These are phyloP conservation scores for Drosophila mayaguana DNA, from an alignment of 2,888 invertebrate genomes.

Conservation along the genomic window DNA sequence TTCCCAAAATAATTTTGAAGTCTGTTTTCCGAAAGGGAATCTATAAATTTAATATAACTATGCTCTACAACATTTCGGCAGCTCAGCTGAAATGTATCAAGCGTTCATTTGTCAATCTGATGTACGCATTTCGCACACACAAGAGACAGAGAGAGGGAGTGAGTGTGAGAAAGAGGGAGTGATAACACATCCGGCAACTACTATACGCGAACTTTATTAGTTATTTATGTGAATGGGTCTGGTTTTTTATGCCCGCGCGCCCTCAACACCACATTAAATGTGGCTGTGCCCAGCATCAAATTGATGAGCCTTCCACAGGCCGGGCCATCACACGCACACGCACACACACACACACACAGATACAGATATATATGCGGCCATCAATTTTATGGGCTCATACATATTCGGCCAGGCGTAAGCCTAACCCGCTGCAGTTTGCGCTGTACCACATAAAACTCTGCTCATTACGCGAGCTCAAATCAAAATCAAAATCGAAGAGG, in stretches of 20 bases:
- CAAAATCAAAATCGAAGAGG: slow-evolving; percentile 73
- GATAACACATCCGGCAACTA: slow-evolving; percentile 21
- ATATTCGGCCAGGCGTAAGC: slow-evolving; percentile 46
- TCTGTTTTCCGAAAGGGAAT: neutral
- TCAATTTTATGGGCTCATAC: slow-evolving; percentile 71
- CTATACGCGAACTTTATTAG: slow-evolving; percentile 64
- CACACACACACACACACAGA: too few species aligned
- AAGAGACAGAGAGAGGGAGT: neutral
- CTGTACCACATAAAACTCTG: slow-evolving; percentile 61
- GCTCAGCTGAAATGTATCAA: slow-evolving; percentile 1
- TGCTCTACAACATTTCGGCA: neutral
- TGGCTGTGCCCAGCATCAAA: slow-evolving; percentile 65
- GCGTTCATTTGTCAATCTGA: slow-evolving; percentile 30
- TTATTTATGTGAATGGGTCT: slow-evolving; percentile 65
- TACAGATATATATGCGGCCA: slow-evolving; percentile 38
- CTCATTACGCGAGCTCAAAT: slow-evolving; percentile 72
- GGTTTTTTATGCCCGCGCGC: slow-evolving; percentile 53
- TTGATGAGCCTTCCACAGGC: slow-evolving; percentile 68
- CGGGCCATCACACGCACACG: slow-evolving; percentile 34
- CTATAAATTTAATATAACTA: neutral
- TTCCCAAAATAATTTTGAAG: neutral
- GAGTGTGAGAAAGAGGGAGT: neutral
- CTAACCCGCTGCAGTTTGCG: slow-evolving; percentile 45
- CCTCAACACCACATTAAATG: slow-evolving; percentile 71
- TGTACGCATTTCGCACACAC: neutral